Base-by-base conservation (phyloP, 1,140 invertebrate genomes). In the Tetramorium simillimum region DNA sequence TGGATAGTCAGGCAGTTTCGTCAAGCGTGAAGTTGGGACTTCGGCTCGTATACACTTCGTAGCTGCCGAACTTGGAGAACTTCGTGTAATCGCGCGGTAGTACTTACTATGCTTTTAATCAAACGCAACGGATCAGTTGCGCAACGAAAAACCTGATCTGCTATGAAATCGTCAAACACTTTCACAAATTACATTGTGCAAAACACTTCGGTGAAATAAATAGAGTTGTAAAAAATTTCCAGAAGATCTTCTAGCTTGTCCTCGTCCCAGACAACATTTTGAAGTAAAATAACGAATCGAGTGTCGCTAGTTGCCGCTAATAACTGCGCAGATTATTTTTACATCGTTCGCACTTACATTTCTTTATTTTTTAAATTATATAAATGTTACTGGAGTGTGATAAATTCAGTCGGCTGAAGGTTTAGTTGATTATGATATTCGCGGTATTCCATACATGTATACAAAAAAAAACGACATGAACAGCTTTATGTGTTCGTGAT, bases 21-120 rank as follows among this genome's bases (percentile, higher is more conserved):
- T 90, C 88, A 85, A 90, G 72, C 88, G 86, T 89, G 80, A 90
- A 90, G 73, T 87, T 90, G 67, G 58, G 69, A 90, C 67, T 80
- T 49, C 12, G 40, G 28, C 51, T 87, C 62, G 86, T 87, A 65
- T 65, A 85, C 40, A 77, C 65, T 72, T 86, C 24, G 51, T 78
- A 56, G 40, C 62, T 28, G 33, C 46, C 46, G 46, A 85, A 73
- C 33, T 77, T 72, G 33, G 7, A 7, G 16, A 75, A 84, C 69
- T 84, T 75, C 0, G 80, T 28, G 60, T 56, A 37, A 84, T 49
- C 53, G 12, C 40, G 53, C 28, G 33, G 3, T 14, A 24, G 21
- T 75, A 56, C 7, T 73, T 46, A 43, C 28, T n/a, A 51, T 2
- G 63, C 46, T 69, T 69, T 69, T 69, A 69, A 81, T 65, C 77